Evolutionary conservation across 2,888 invertebrate genomes (phyloP).

Genomic region (Ganaspis brasiliensis): DNA sequence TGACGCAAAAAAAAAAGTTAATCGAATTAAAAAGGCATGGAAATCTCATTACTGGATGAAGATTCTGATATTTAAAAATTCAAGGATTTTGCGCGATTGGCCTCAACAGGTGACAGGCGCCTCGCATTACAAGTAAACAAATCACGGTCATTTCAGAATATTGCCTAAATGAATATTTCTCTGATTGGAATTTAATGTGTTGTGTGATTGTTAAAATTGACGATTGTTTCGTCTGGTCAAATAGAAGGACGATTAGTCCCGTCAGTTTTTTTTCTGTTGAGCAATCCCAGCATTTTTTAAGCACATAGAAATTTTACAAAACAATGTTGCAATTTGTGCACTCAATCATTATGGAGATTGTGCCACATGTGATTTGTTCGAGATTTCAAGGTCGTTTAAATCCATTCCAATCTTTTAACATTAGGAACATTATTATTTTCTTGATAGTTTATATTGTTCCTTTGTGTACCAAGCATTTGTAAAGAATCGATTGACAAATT

Average conservation of each 20-base stretch:
- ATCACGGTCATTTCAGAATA: conserved; percentile 16
- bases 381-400: neutral
- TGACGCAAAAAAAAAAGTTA: neutral
- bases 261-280: conserved; percentile 5
- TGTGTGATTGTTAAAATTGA: neutral
- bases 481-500: too few species aligned
- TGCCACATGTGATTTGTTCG: conserved; percentile 12
- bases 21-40: neutral
- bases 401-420: neutral
- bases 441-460: too few species aligned
- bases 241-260: conserved; percentile 12
- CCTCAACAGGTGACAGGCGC: conserved; percentile 26
- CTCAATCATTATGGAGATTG: conserved; percentile 12
- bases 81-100: conserved; percentile 21
- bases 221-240: neutral
- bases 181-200: neutral
- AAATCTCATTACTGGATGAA: neutral
- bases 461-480: too few species aligned
- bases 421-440: neutral
- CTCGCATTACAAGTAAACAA: conserved; percentile 35
- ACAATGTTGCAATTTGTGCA: conserved; percentile 23
- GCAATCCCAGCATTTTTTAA: neutral
- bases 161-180: conserved; percentile 19
- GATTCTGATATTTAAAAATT: conserved; percentile 17
- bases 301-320: neutral